These are phyloP conservation scores for Choreutis nemorana DNA, from an alignment of 2,888 invertebrate genomes.

Conservation along the genomic window DNA sequence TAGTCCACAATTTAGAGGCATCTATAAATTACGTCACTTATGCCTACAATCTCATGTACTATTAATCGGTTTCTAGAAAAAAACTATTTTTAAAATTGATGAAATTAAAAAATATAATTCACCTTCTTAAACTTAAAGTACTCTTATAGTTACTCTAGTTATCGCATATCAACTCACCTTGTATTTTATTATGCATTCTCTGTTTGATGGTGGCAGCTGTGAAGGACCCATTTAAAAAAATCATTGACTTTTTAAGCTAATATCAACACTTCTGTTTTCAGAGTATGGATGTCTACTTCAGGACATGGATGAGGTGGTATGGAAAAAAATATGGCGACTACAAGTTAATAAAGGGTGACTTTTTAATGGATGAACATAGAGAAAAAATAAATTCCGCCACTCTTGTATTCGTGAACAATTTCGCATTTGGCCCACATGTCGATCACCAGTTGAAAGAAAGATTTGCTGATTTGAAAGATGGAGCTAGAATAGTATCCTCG, in stretches of 20 bases:
- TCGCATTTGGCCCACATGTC: conserved; percentile 97
- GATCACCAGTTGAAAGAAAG: conserved; percentile 96
- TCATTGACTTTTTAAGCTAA: conserved; percentile 8
- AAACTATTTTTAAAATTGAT: not conserved
- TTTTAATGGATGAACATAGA: conserved; percentile 89
- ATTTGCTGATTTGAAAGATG: conserved; percentile 95
- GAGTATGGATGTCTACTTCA: conserved; percentile 90
- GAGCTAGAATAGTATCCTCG: conserved; percentile 96
- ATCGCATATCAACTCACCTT: too few species aligned
- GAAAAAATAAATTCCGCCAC: conserved; percentile 94
- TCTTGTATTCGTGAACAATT: conserved; percentile 99
- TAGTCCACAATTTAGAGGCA: too few species aligned
- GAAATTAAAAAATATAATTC: too few species aligned
- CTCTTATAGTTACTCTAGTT: too few species aligned
- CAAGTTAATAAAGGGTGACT: conserved; percentile 93
- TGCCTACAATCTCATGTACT: too few species aligned
- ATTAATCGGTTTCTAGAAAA: too few species aligned
- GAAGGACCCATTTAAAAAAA: too few species aligned
- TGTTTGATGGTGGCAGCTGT: too few species aligned
- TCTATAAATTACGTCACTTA: too few species aligned
- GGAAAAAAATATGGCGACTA: conserved; percentile 94
- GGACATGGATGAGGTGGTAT: conserved; percentile 98
- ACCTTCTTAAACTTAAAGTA: too few species aligned
- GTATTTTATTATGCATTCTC: too few species aligned
- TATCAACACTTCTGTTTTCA: conserved; percentile 54